Evolutionary conservation across 1,140 invertebrate genomes (phyloP).

Genomic region (Acromyrmex charruanus): DNA sequence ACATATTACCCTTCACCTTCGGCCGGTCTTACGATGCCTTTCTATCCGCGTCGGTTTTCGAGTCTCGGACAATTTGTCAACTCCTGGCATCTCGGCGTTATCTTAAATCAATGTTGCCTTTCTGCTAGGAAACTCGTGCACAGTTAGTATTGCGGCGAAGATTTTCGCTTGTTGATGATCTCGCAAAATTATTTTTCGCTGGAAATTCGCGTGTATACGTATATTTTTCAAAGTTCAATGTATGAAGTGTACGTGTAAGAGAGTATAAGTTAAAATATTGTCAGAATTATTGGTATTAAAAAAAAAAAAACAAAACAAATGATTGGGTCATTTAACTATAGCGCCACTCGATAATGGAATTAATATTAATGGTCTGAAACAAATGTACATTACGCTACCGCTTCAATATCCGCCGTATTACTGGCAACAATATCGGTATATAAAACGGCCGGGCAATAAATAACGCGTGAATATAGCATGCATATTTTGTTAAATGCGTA

Average conservation of each 20-base stretch:
- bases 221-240: neutral
- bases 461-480: constrained; percentile 13
- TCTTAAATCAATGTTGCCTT: constrained; percentile 71
- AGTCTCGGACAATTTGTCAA: constrained; percentile 72
- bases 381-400: constrained; percentile 36
- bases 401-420: constrained; percentile 42
- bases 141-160: neutral
- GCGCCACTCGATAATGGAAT: constrained; percentile 43
- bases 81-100: constrained; percentile 43
- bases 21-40: constrained; percentile 59
- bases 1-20: constrained; percentile 72
- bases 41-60: constrained; percentile 71
- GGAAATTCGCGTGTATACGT: neutral
- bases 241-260: neutral
- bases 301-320: neutral
- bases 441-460: constrained; percentile 42
- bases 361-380: constrained; percentile 50
- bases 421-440: constrained; percentile 30
- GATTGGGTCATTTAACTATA: constrained; percentile 32
- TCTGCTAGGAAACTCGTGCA: constrained; percentile 32
- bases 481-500: constrained; percentile 40
- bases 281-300: constrained; percentile 10
- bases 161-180: constrained; percentile 13
- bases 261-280: constrained; percentile 20
- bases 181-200: constrained; percentile 16